phyloP scores from a whole-genome alignment of 2,113 vertebrate species.

The Microcebus ravelobensis region DNA sequence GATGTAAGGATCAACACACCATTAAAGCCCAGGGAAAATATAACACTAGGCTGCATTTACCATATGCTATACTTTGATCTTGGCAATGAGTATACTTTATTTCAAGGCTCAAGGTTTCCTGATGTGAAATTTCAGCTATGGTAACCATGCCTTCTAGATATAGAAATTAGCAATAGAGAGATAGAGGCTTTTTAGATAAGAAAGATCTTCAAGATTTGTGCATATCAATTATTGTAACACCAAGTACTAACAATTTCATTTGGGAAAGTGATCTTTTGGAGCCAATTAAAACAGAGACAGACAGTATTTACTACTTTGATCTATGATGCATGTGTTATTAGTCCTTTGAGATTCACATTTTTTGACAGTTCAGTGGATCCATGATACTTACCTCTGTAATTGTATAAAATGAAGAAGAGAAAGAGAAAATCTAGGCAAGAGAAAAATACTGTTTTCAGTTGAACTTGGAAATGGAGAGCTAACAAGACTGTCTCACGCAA shows the following conservation, averaged over 20 bases:
- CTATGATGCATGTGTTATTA: neutral
- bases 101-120: neutral
- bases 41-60: neutral
- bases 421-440: slow-evolving; percentile 15
- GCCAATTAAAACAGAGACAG: neutral
- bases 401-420: slow-evolving; percentile 40
- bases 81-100: neutral
- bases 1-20: neutral
- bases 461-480: slow-evolving; percentile 14
- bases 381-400: slow-evolving; percentile 35
- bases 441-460: neutral
- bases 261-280: neutral
- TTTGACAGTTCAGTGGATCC: slow-evolving; percentile 3
- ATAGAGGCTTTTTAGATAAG: neutral
- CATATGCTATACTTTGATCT: neutral
- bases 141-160: neutral
- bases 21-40: neutral
- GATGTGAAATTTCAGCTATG: neutral
- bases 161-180: neutral
- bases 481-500: neutral
- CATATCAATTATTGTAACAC: neutral
- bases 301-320: neutral
- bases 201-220: neutral
- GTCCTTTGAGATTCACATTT: neutral
- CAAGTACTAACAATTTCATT: neutral